Conservation (phyloP, 2,113 vertebrate genomes). For the Podarcis muralis region DNA sequence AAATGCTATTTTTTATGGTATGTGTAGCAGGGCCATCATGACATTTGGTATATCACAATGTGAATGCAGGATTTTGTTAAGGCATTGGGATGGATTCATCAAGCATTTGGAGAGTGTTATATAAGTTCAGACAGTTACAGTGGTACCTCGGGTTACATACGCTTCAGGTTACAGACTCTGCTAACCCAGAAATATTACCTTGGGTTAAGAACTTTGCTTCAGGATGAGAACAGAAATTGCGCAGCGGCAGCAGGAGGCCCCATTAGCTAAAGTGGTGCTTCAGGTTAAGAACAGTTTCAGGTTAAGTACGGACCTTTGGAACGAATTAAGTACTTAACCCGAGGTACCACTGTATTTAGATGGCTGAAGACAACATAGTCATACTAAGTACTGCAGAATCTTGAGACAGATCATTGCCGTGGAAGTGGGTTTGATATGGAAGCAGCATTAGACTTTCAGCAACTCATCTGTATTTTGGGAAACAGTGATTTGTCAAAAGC, state of each 20-base stretch:
- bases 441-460: neutral
- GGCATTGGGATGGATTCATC: neutral
- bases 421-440: neutral
- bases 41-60: neutral
- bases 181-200: too few species aligned
- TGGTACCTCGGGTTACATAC: too few species aligned
- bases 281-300: too few species aligned
- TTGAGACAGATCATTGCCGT: neutral
- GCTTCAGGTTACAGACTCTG: too few species aligned
- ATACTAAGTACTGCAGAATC: neutral
- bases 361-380: neutral
- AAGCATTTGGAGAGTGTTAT: neutral
- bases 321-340: too few species aligned
- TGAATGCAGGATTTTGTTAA: neutral
- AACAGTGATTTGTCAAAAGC: neutral
- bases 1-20: neutral
- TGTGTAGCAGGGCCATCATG: neutral
- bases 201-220: too few species aligned
- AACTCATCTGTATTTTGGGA: neutral
- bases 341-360: neutral
- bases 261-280: too few species aligned
- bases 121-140: neutral
- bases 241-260: too few species aligned
- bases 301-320: too few species aligned
- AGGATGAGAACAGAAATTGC: too few species aligned